A percentile compares a stretch with the other conserved stretches of the same genome.
Conservation (phyloP, 2,113 vertebrate genomes). For the Oncorhynchus masou region DNA sequence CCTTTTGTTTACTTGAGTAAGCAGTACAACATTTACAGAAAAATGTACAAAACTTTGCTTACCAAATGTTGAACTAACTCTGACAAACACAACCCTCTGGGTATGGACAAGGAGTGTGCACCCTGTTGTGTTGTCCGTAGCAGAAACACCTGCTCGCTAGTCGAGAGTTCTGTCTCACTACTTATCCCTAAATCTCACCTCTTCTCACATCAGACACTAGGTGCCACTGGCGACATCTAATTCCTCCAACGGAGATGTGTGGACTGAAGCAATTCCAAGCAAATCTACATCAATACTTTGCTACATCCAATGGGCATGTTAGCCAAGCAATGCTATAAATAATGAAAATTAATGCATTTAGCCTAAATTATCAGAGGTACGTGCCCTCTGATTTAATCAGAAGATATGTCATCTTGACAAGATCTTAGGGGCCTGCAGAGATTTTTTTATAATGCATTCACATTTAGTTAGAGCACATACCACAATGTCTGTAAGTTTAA, state of each 20-base stretch:
- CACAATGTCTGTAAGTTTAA: not conserved
- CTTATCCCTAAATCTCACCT: too few species aligned
- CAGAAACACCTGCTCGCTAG: too few species aligned
- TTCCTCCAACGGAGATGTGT: not conserved
- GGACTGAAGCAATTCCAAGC: not conserved
- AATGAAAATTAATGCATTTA: constrained; percentile 17
- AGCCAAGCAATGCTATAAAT: not conserved
- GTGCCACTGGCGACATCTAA: too few species aligned
- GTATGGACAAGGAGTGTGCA: too few species aligned
- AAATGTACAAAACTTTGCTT: too few species aligned
- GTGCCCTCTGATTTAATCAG: constrained; percentile 10
- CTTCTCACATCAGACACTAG: too few species aligned
- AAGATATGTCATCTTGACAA: constrained; percentile 4
- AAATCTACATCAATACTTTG: not conserved
- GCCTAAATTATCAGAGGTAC: not conserved
- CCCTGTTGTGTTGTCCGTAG: too few species aligned
- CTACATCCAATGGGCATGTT: not conserved
- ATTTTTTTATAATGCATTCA: constrained; percentile 23
- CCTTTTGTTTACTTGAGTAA: too few species aligned
- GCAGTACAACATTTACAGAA: too few species aligned
- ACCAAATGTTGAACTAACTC: too few species aligned
- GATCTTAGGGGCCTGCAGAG: constrained; percentile 3
- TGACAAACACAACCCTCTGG: too few species aligned
- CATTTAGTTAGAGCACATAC: constrained; percentile 9
- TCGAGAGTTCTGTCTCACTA: too few species aligned